Conservation (phyloP, 1,140 invertebrate genomes). For the Apis laboriosa region DNA sequence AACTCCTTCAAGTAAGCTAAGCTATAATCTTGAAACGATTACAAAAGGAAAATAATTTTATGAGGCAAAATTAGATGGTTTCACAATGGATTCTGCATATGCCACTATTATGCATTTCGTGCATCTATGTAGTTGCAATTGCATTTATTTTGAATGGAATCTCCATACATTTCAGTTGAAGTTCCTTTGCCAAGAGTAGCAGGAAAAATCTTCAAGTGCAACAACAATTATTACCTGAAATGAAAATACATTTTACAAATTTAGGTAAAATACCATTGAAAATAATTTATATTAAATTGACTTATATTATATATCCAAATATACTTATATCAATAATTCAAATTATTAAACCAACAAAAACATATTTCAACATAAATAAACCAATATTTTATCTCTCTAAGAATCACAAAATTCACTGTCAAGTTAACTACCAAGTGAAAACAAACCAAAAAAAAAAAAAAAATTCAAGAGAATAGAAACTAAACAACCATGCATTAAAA, state of each 20-base stretch:
- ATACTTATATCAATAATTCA: no score
- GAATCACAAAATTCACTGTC: not conserved
- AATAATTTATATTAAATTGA: no score
- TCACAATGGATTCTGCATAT: slow-evolving; percentile 22
- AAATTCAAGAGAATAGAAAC: not conserved
- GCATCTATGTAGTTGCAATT: not conserved
- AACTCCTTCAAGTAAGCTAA: slow-evolving; percentile 3
- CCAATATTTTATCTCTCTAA: not conserved
- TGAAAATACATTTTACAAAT: no score
- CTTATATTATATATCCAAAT: no score
- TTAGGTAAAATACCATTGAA: no score
- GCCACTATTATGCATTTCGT: slow-evolving; percentile 8
- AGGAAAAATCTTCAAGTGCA: not conserved
- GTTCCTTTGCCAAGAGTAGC: not conserved
- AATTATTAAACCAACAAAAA: no score
- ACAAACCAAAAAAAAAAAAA: not conserved
- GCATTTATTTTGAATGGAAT: not conserved
- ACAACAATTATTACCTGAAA: no score
- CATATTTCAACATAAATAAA: no score
- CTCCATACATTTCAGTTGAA: not conserved
- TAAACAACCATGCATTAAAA: not conserved
- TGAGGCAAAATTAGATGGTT: slow-evolving; percentile 17
- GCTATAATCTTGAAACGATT: slow-evolving; percentile 7
- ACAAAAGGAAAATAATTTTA: slow-evolving; percentile 21
- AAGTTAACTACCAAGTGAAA: no score